Evolutionary conservation across 2,113 vertebrate species (phyloP).

Genomic region (Sinosuthora webbiana): DNA sequence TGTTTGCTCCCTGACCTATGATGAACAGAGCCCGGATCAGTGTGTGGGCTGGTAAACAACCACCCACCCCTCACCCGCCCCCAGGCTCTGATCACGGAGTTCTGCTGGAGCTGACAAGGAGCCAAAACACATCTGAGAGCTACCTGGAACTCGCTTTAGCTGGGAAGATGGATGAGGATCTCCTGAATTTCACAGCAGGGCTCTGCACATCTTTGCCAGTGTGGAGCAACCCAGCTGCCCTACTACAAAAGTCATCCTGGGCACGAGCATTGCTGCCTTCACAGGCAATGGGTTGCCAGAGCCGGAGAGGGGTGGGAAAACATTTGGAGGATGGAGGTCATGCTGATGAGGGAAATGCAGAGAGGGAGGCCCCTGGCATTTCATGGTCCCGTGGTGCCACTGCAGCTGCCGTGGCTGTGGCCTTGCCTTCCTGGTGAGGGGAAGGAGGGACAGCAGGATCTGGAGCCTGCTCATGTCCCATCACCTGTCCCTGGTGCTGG

Average conservation of each 20-base stretch:
- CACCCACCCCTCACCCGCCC: not conserved
- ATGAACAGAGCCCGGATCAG: not conserved
- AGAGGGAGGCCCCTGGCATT: not conserved
- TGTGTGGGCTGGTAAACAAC: not conserved
- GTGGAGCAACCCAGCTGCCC: not conserved
- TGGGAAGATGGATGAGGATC: not conserved
- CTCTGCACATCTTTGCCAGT: not conserved
- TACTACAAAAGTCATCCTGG: not conserved
- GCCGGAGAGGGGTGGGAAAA: not conserved
- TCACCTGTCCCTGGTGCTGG: rapidly evolving
- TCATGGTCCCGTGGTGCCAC: rapidly evolving
- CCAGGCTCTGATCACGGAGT: too few species aligned
- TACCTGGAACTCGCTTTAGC: not conserved
- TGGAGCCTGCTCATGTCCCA: rapidly evolving
- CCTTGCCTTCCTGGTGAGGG: rapidly evolving
- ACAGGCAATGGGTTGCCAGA: not conserved
- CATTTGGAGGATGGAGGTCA: not conserved
- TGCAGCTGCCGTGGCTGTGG: rapidly evolving
- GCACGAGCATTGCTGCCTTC: not conserved
- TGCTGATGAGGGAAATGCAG: not conserved
- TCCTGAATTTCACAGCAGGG: not conserved
- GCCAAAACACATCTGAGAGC: not conserved
- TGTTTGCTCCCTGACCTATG: not conserved
- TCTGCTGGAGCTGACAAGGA: not conserved
- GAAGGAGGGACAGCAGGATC: not conserved